Evolutionary conservation across 2,113 vertebrate genomes (phyloP), one percentile per base, ranked within the genome.

Genomic region (Dasyurus viverrinus): DNA sequence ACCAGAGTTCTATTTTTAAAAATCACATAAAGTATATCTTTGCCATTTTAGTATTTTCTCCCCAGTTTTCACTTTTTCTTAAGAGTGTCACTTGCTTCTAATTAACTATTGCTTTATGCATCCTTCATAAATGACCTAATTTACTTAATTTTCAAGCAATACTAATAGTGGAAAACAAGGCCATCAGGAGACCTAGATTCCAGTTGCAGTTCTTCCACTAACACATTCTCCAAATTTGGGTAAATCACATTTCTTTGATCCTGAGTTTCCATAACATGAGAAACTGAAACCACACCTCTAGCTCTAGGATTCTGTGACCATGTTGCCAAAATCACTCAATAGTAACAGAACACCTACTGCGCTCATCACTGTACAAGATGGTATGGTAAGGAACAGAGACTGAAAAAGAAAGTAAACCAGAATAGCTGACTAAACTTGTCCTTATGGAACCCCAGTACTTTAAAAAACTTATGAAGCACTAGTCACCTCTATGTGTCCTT

Each of bases 371-470:
- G 16, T 54, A 94, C 16, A 52, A 92, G 53, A 6, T 36, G 16
- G 23, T 48, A 52, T 91, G 11, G 19, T 89, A 76, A 84, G 68
- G 57, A 54, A 84, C 3, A 19, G 22, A 0, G 3, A 89, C 84
- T 93, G 22, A 1, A 95, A 93, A 6, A 3, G 54, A 96, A 3
- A n/a, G 60, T 55, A 94, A 95, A 90, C 9, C 92, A 93, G 55
- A 92, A 95, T 89, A 76, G 9, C 46, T 76, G 10, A 52, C 50
- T 52, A 1, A 2, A 0, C 76, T n/a, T 0, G 22, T 16, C 90
- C 47, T 92, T 93, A 93, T 30, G 48, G 12, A 94, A 6, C 57
- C 46, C 93, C n/a, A 42, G 7, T 84, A 84, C 19, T 42, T 84
- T 42, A 23, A 84, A 84, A 22, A 76, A 76, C 36, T 76, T 76